Evolutionary conservation across 2,797 vertebrate species (phyloP), one percentile per base, ranked within the genome.

Genomic region (Sebastes melanostomus): DNA sequence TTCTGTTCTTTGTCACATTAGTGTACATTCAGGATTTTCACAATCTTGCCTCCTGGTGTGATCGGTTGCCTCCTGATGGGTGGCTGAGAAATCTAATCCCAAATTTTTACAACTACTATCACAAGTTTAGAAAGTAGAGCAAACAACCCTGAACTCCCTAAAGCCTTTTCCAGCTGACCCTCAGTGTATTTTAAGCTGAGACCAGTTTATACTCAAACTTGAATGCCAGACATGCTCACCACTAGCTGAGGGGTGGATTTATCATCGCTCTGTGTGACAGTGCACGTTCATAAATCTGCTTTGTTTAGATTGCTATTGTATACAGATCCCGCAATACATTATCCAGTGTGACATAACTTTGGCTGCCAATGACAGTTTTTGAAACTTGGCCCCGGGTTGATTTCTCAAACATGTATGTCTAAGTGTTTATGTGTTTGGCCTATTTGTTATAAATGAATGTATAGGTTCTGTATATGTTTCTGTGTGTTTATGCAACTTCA

Each of bases 241-340:
- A 13, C 70, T n/a, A 25, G 71, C 82, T 29, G 67, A 79, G 79
- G 16, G 13, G 66, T 13, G 60, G 83, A 90, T 94, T 89, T 79
- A 89, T 93, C 79, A 73, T 70, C 7, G 9, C 62, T 72, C 54
- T 82, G 86, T 90, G 81, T 94, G 92, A 93, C 91, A 91, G 86
- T 59, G 14, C 14, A 32, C 7, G 30, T 36, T 75, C 88, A 91
- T 96, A 93, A 94, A 95, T 96, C 94, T 89, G 69, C 77, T 90
- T 85, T 84, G 92, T 93, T 95, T 95, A 80, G 86, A 91, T 91
- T 87, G 29, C 62, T 78, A 81, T 22, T 90, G 86, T 90, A 93
- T 80, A 94, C 88, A 81, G 75, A 87, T 86, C 82, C 84, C 14
- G 66, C 59, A 62, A 70, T 92, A 80, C 82, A 85, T 93, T 88